Conservation (phyloP, 1,140 invertebrate species). For the Ganaspis sp. region DNA sequence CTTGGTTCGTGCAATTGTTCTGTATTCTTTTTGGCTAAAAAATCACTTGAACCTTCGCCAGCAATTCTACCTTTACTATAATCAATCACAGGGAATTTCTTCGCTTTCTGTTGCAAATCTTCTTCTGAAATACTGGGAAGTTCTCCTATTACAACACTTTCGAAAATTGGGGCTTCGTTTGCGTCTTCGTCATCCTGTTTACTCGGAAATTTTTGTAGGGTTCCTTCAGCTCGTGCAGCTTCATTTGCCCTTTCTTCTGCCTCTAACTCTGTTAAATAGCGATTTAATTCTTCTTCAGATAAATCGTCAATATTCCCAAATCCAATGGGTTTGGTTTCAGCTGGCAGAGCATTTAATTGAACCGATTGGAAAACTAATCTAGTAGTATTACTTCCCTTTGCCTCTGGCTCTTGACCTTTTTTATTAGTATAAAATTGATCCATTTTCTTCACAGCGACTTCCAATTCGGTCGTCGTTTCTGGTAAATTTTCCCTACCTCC, state of each 20-base stretch:
- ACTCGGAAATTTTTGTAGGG: neutral
- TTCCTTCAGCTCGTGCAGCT: conserved; percentile 2
- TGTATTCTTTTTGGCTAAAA: conserved; percentile 47
- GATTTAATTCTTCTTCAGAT: conserved; percentile 78
- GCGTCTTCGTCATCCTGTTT: conserved; percentile 63
- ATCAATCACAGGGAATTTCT: conserved; percentile 67
- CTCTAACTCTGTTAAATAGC: conserved; percentile 79
- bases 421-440: conserved; percentile 45
- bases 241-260: conserved; percentile 68
- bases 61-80: conserved; percentile 53
- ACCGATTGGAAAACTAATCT: conserved; percentile 62
- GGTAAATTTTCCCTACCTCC: conserved; percentile 54
- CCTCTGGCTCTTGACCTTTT: conserved; percentile 40
- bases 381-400: conserved; percentile 47
- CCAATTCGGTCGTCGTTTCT: conserved; percentile 61
- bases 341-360: conserved; percentile 49
- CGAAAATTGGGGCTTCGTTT: conserved; percentile 68
- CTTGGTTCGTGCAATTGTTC: conserved; percentile 52
- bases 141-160: conserved; percentile 66
- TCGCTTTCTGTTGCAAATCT: conserved; percentile 65
- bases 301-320: conserved; percentile 75
- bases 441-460: conserved; percentile 62
- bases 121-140: conserved; percentile 62
- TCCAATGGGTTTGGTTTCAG: conserved; percentile 54
- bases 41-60: conserved; percentile 46